Evolutionary conservation across 2,888 invertebrate genomes (phyloP), one percentile per base, ranked within the genome.

Genomic region (Gasteruption jaculator): DNA sequence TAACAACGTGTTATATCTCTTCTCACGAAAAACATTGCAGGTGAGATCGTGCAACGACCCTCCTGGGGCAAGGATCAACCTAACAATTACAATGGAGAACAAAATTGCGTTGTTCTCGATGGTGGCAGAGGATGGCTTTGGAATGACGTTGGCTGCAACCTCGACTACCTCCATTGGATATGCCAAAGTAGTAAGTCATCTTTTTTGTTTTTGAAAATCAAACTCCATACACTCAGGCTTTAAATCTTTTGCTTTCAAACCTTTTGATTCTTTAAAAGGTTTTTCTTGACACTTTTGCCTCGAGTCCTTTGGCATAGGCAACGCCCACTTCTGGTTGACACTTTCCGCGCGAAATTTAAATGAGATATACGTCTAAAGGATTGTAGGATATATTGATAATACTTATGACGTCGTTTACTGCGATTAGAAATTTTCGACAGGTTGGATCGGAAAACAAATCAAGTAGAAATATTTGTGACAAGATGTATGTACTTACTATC

Each of bases 1-100:
- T n/a, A n/a, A n/a, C n/a, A n/a, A n/a, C n/a, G n/a, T n/a, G n/a
- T n/a, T n/a, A n/a, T n/a, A n/a, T n/a, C n/a, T n/a, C n/a, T n/a
- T n/a, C n/a, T n/a, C n/a, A n/a, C n/a, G n/a, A n/a, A n/a, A n/a
- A n/a, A n/a, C 45, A 41, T 65, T 63, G 4, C 57, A 90, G 90
- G 89, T 32, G 86, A 88, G 57, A 73, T 84, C 38, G 85, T 91
- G 6, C 80, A 79, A 5, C 82, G 81, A 56, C 89, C 90, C 4
- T 79, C 88, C 0, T 93, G 93, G 93, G 92, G 91, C 36, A 89
- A 90, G 65, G 92, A 92, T 62, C 93, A 93, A 64, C 93, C 93
- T 0, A 93, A 93, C 70, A 93, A 93, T 67, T 93, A 93, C 75
- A 93, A 93, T 65, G 91, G 92, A 1, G 91, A 93, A 61, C 93